Conservation (phyloP, 2,888 invertebrate species). For the Polydesmus complanatus region DNA sequence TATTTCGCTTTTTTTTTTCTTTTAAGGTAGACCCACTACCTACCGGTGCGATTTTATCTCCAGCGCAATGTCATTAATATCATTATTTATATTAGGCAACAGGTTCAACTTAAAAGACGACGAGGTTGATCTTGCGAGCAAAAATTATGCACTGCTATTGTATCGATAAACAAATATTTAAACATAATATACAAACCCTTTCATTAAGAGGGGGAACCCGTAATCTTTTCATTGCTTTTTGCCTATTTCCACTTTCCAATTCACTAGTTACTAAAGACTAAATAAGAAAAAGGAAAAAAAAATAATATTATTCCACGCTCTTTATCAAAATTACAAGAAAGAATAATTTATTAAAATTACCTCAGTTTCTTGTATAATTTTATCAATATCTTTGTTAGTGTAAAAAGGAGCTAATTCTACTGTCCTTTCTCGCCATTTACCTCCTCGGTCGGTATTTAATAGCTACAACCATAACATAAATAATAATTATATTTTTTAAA, state of each 20-base stretch:
- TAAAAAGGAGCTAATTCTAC: constrained; percentile 92
- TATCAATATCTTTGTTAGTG: constrained; percentile 91
- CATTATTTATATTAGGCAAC: no score
- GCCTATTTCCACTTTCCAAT: constrained; percentile 74
- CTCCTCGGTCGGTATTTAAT: constrained; percentile 66
- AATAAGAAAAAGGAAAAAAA: neutral
- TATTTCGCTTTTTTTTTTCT: no score
- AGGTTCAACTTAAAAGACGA: no score
- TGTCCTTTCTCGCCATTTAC: constrained; percentile 79
- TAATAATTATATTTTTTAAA: neutral
- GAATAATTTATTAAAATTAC: no score
- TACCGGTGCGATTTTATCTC: no score
- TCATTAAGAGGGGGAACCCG: constrained; percentile 94
- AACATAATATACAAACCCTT: constrained; percentile 41
- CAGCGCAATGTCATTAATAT: no score
- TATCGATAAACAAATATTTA: no score
- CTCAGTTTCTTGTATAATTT: constrained; percentile 89
- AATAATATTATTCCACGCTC: neutral
- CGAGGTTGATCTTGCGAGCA: no score
- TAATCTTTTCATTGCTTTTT: constrained; percentile 93
- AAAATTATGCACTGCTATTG: no score
- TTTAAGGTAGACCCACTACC: no score
- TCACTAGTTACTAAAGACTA: constrained; percentile 36
- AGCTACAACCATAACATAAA: constrained; percentile 29
- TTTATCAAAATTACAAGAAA: no score